Evolutionary conservation across 2,888 invertebrate genomes (phyloP), one percentile per base, ranked within the genome.

Genomic region (Eucriotettix oculatus): DNA sequence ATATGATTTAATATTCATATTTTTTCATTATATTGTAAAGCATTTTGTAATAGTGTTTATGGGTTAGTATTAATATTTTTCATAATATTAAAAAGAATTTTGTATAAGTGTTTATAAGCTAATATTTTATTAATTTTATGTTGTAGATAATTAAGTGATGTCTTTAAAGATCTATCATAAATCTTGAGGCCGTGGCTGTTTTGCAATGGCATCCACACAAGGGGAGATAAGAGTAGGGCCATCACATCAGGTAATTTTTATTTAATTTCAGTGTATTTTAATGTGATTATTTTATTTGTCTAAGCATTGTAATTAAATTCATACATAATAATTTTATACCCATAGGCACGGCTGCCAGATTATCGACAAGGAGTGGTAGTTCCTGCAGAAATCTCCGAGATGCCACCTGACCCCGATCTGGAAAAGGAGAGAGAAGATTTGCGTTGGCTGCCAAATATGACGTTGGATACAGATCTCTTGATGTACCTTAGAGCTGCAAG

Each of bases 401-500:
- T 74, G 68, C 73, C 72, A 70, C 74, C 74, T 68, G 76, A 76
- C 68, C 76, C 76, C 63, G 76, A 78, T 67, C 71, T 73, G 67
- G 74, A 75, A 63, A 80, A 80, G 69, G 77, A 77, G 65, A 76
- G 87, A 67, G 97, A 97, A 76, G 94, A 94, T 75, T 77, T 93
- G 74, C 82, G 91, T 77, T 97, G 97, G 97, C 81, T 90, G 74
- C 96, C 97, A 63, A 90, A 90, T 68, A 89, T 94, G 78, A 84
- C 91, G 67, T 81, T 87, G 70, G 97, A 97, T 78, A 87, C 91
- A 68, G 96, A 97, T 79, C 83, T 97, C 73, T 85, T 96, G 72
- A 96, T 97, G 95, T 97, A 93, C 79, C 83, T 97, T 74, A 81
- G 96, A 70, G 97, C 96, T 68, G 96, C 95, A 67, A 85, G 96